These are phyloP conservation scores for Lasiurus cinereus DNA, from an alignment of 2,113 vertebrate species.

Conservation along the genomic window DNA sequence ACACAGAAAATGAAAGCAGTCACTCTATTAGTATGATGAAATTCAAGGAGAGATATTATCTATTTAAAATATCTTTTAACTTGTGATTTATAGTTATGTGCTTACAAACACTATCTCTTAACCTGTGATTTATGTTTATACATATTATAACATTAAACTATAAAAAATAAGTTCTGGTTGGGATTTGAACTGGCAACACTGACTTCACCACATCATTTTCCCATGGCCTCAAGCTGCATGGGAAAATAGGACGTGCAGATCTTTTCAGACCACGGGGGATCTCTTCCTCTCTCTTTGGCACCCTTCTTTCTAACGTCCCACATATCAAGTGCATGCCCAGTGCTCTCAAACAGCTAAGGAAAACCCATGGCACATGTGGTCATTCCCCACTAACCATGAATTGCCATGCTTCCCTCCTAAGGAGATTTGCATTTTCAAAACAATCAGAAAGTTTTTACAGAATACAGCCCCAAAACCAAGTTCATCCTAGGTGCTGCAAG, in stretches of 20 bases:
- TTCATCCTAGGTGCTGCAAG: neutral
- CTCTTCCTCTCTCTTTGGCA: neutral
- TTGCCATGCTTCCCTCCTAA: neutral
- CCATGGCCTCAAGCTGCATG: neutral
- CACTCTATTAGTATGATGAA: neutral
- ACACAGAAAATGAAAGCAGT: constrained; percentile 18
- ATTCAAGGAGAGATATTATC: constrained; percentile 26
- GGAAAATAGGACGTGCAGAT: constrained; percentile 4
- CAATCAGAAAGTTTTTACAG: constrained; percentile 18
- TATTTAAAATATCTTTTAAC: constrained; percentile 48
- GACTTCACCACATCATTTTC: constrained; percentile 8
- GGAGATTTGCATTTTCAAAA: constrained; percentile 44
- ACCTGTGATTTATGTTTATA: neutral
- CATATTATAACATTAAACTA: constrained; percentile 4
- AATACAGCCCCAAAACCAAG: neutral
- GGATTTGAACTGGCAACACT: constrained; percentile 36
- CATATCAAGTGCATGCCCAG: neutral
- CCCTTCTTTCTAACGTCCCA: neutral
- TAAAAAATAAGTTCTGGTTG: neutral
- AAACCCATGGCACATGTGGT: neutral
- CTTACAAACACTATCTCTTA: neutral
- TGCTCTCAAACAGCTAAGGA: neutral
- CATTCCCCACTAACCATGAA: neutral
- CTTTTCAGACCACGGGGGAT: neutral
- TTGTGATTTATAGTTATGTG: neutral